Conservation (phyloP, 30 jellyfish, hydroid and myxozoan genomes). For the Aurelia coerulea region DNA sequence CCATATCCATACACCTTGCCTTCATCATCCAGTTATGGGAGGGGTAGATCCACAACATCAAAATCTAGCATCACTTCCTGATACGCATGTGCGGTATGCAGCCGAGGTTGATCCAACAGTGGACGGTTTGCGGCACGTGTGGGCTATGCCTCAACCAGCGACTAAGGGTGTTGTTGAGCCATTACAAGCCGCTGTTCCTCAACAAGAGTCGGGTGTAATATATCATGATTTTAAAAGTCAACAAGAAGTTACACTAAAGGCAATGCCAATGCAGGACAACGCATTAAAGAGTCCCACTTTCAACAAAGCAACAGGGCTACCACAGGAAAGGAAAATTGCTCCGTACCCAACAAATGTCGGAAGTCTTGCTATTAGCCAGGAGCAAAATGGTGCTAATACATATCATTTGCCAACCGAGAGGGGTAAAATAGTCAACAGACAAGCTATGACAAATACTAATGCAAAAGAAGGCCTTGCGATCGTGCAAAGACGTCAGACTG, state of each 20-base stretch:
- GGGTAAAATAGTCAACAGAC: neutral
- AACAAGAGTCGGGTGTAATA: neutral
- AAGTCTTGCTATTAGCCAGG: too few species aligned
- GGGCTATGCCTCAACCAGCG: neutral
- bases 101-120: neutral
- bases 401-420: too few species aligned
- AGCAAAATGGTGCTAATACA: too few species aligned
- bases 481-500: slow-evolving; percentile 1
- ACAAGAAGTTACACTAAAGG: neutral
- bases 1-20: slow-evolving; percentile 24
- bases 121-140: neutral
- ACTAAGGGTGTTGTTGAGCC: neutral
- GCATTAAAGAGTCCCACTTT: neutral
- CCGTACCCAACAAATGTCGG: too few species aligned
- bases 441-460: neutral
- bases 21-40: neutral
- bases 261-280: neutral
- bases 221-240: neutral
- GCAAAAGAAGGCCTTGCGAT: neutral
- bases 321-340: neutral
- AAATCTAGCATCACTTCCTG: neutral
- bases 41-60: neutral
- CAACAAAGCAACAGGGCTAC: neutral
- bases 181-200: neutral
- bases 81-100: neutral